Evolutionary conservation across 2,113 vertebrate species (phyloP).

Genomic region (Oxyruncus cristatus): DNA sequence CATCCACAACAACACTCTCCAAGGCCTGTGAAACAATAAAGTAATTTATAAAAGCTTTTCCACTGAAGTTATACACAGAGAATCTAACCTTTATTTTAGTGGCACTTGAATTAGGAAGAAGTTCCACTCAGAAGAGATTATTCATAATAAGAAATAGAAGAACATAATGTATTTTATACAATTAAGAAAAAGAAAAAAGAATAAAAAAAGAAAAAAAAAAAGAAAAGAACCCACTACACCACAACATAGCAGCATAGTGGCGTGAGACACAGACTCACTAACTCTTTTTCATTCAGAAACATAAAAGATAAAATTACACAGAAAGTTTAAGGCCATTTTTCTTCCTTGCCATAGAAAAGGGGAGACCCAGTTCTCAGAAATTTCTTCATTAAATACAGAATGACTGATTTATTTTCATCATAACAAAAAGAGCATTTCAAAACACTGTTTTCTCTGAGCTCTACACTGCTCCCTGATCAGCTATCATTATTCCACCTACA

Average conservation of each 20-base stretch:
- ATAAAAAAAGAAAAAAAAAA: neutral
- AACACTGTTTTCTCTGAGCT: neutral
- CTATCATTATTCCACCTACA: neutral
- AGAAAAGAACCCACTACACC: neutral
- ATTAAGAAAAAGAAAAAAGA: neutral
- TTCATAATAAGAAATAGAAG: constrained; percentile 49
- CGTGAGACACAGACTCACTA: neutral
- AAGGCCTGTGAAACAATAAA: constrained; percentile 80
- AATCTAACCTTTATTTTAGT: constrained; percentile 72
- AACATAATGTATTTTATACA: neutral
- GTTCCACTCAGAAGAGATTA: constrained; percentile 46
- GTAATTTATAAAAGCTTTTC: constrained; percentile 78
- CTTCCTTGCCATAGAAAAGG: neutral
- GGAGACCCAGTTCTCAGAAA: neutral
- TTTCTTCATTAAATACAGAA: neutral
- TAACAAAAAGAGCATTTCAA: neutral
- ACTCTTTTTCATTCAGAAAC: neutral
- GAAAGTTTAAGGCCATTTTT: neutral
- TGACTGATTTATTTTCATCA: neutral
- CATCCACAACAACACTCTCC: constrained; percentile 66
- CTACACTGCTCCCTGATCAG: neutral
- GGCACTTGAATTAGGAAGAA: constrained; percentile 74
- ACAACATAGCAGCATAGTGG: neutral
- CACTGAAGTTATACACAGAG: constrained; percentile 60
- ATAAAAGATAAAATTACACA: neutral